phyloP scores from a whole-genome alignment of 2,797 vertebrate genomes.

The Myotis findleyi region DNA sequence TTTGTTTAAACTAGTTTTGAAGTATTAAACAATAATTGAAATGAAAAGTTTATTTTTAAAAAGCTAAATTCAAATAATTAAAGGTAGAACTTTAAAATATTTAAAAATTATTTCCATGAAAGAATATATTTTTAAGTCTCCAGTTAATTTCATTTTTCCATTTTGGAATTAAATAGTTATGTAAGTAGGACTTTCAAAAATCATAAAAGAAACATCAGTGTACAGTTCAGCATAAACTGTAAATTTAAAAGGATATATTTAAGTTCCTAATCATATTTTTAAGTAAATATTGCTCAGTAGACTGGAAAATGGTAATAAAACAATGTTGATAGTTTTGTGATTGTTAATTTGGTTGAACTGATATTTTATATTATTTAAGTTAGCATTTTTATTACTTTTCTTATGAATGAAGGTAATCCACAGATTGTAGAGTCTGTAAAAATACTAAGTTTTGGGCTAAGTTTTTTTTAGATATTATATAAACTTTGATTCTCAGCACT shows the following conservation, averaged over 20 bases:
- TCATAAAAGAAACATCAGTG: slow-evolving; percentile 62
- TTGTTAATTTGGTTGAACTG: slow-evolving; percentile 81
- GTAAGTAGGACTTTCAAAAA: slow-evolving; percentile 61
- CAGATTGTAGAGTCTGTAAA: slow-evolving; percentile 74
- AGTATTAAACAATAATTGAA: slow-evolving; percentile 72
- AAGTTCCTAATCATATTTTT: slow-evolving; percentile 77
- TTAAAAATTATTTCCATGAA: slow-evolving; percentile 71
- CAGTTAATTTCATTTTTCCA: slow-evolving; percentile 64
- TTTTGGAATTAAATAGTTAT: slow-evolving; percentile 48
- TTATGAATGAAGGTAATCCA: slow-evolving; percentile 83
- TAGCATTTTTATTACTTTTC: slow-evolving; percentile 83
- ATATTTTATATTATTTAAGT: slow-evolving; percentile 82
- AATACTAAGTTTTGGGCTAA: slow-evolving; percentile 60
- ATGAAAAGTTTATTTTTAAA: slow-evolving; percentile 70
- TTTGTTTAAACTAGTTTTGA: slow-evolving; percentile 83
- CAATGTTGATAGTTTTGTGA: slow-evolving; percentile 82
- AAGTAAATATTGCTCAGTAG: slow-evolving; percentile 71
- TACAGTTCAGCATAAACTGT: slow-evolving; percentile 66
- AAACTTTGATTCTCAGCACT: slow-evolving; percentile 28
- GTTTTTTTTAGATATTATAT: not conserved
- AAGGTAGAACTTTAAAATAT: slow-evolving; percentile 66
- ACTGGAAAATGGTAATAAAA: slow-evolving; percentile 79
- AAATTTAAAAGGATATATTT: slow-evolving; percentile 71
- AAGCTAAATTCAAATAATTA: slow-evolving; percentile 74
- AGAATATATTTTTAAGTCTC: slow-evolving; percentile 65